Evolutionary conservation across 2,888 invertebrate species (phyloP), one percentile per base, ranked within the genome.

Genomic region (Resseliella maxima): DNA sequence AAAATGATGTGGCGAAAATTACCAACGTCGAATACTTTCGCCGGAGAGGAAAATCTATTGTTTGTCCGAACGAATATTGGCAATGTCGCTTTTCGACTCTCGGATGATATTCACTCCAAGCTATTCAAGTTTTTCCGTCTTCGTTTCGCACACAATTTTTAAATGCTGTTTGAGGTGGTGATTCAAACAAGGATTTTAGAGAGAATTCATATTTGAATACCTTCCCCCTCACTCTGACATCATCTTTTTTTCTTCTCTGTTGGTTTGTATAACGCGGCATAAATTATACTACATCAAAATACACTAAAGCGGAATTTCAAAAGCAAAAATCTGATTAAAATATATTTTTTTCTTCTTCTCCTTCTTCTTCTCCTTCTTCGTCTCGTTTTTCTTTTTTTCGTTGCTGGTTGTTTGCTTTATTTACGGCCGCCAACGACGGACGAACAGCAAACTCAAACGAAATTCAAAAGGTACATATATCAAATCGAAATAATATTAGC

Each of bases 261-360:
- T 12, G 41, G 38, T 27, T 83, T 27, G 83, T 38, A 83, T 38
- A 83, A 83, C 24, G 72, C 31, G 31, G 72, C 72, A 72, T 72
- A 72, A 72, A 72, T 72, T 72, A 72, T 72, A 31, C 31, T 31
- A 31, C 35, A 72, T 72, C 35, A 72, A 72, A 35, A 10, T 8
- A 31, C 35, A 72, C 31, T 72, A n/a, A 72, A n/a, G 24, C 59
- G 15, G 59, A 6, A 72, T 31, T 72, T 83, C 83, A 83, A 38
- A 36, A 24, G 38, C 83, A 83, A 38, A 83, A 83, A 83, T 83
- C 83, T 83, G 83, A 83, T 83, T 83, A 83, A 83, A 83, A 83
- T 38, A 83, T 38, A 38, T 36, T 38, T 83, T 83, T 83, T n/a
- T 36, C 12, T 72, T 31, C 0, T 35, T 38, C 27, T 31, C 24